Percentiles rank a stretch among this genome's conserved stretches.
Evolutionary conservation across 2,113 vertebrate genomes (phyloP).

Genomic region (Paralichthys olivaceus): DNA sequence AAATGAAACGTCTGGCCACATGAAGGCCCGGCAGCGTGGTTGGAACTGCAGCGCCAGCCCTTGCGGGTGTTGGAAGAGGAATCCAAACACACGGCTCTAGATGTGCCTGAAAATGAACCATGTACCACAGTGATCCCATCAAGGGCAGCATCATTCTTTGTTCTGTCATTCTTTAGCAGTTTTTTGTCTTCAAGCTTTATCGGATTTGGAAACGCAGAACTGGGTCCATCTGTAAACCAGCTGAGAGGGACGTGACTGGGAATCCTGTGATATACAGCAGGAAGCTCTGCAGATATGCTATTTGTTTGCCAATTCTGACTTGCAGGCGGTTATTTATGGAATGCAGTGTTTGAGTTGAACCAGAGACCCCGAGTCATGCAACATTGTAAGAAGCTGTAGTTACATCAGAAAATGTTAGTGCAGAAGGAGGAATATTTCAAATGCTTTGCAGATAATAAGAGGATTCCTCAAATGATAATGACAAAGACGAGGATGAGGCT

Average conservation of each 20-base stretch:
- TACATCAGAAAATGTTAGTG: slow-evolving; percentile 43
- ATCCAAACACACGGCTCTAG: slow-evolving; percentile 33
- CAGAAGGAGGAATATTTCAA: slow-evolving; percentile 28
- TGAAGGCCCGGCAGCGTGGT: slow-evolving; percentile 48
- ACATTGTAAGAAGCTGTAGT: slow-evolving; percentile 41
- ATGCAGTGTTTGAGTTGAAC: slow-evolving; percentile 22
- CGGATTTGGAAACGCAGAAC: slow-evolving; percentile 22
- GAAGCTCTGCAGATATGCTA: slow-evolving; percentile 11
- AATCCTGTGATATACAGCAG: slow-evolving; percentile 25
- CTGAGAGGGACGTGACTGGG: slow-evolving; percentile 8
- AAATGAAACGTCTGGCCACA: slow-evolving; percentile 47
- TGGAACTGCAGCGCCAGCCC: slow-evolving; percentile 31
- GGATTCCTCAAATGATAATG: slow-evolving; percentile 41
- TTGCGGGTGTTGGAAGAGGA: slow-evolving; percentile 45
- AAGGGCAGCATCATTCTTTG: slow-evolving; percentile 15
- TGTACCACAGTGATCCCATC: slow-evolving; percentile 43
- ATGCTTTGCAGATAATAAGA: slow-evolving; percentile 35
- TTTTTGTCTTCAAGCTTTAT: slow-evolving; percentile 22
- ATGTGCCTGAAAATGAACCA: slow-evolving; percentile 38
- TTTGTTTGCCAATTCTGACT: slow-evolving; percentile 31
- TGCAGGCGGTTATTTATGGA: slow-evolving; percentile 41
- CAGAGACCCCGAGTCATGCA: slow-evolving; percentile 42
- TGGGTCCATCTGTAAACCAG: slow-evolving; percentile 9
- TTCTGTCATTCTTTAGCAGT: slow-evolving; percentile 13
- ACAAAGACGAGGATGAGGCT: slow-evolving; percentile 19